phyloP scores from a whole-genome alignment of 2,113 vertebrate genomes.

The Alces alces region DNA sequence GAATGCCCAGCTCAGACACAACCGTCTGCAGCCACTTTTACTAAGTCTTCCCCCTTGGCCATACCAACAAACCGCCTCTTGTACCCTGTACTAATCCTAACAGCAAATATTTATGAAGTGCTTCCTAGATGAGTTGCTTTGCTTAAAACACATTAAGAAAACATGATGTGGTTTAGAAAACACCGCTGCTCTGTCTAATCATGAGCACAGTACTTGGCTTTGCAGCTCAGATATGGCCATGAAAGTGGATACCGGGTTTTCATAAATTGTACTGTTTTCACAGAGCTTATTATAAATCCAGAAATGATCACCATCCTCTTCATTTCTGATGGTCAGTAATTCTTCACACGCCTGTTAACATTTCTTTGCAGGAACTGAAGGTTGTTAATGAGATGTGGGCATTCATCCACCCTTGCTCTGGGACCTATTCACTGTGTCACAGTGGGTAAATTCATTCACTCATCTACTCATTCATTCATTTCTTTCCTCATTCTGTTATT shows the following conservation, averaged over 20 bases:
- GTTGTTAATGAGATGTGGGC: neutral
- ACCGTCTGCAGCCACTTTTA: neutral
- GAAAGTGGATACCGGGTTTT: neutral
- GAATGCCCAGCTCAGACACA: neutral
- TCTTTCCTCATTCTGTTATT: neutral
- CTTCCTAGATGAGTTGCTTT: neutral
- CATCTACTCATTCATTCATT: neutral
- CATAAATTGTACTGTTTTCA: neutral
- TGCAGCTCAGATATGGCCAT: neutral
- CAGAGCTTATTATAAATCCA: neutral
- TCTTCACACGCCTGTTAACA: neutral
- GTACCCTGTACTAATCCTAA: neutral
- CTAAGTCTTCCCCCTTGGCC: neutral
- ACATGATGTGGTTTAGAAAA: slow-evolving; percentile 40
- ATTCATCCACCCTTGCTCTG: no score
- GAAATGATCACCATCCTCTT: neutral
- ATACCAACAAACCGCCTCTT: neutral
- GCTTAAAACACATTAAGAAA: slow-evolving; percentile 53
- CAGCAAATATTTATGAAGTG: slow-evolving; percentile 5
- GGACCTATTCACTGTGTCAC: rapidly evolving
- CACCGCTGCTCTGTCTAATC: neutral
- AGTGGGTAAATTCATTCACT: neutral
- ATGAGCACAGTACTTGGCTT: neutral
- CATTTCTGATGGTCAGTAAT: neutral
- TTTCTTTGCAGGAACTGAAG: neutral